Percentiles rank a stretch among this genome's conserved stretches.
Conservation (phyloP, 1,140 invertebrate genomes). For the Anoplolepis gracilipes region DNA sequence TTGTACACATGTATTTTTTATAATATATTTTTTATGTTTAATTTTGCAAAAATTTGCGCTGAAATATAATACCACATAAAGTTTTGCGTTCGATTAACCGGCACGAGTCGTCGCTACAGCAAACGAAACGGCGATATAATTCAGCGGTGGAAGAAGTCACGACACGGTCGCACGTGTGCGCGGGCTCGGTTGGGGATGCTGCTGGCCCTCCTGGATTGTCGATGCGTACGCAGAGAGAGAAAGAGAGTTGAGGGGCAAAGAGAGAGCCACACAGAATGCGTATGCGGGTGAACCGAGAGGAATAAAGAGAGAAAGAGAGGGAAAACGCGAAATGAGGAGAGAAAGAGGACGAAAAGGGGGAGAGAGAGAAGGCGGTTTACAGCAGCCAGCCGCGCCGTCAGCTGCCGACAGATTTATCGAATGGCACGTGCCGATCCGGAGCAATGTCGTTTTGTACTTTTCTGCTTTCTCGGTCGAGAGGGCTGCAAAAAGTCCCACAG, state of each 20-base stretch:
- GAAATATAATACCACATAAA: background rate
- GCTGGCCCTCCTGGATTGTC: conserved; percentile 79
- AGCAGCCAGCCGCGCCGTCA: conserved; percentile 83
- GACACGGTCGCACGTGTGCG: conserved; percentile 67
- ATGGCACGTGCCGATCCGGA: conserved; percentile 85
- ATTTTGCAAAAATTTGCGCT: background rate
- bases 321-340: conserved; percentile 27
- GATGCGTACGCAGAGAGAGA: background rate
- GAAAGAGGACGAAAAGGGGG: conserved; percentile 10
- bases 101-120: background rate
- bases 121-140: conserved; percentile 33
- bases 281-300: conserved; percentile 6
- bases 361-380: conserved; percentile 72
- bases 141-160: conserved; percentile 59
- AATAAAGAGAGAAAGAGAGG: background rate
- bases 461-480: conserved; percentile 74
- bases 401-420: conserved; percentile 86
- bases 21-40: background rate
- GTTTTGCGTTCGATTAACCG: conserved; percentile 6
- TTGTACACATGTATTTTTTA: background rate
- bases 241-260: background rate
- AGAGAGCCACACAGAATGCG: background rate
- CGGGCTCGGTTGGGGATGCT: conserved; percentile 78
- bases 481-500: conserved; percentile 61
- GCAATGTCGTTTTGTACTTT: conserved; percentile 81